phyloP scores from a whole-genome alignment of 2,797 vertebrate genomes.

The Nasua narica region DNA sequence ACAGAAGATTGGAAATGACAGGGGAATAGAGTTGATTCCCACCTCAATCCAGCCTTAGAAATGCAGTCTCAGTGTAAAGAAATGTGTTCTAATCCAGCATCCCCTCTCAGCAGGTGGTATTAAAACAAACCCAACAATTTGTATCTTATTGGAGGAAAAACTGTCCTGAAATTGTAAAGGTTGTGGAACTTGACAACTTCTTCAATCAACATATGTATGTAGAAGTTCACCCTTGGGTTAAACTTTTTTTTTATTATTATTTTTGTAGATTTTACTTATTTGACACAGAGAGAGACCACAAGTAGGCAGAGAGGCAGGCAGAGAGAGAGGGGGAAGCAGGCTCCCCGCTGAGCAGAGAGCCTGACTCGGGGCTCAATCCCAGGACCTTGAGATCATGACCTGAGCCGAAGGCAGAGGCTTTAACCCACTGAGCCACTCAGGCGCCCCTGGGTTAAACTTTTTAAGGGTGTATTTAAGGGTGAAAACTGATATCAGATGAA shows the following conservation, averaged over 20 bases:
- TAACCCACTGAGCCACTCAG: no score
- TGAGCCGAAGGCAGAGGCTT: no score
- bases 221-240: neutral
- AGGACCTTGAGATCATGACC: no score
- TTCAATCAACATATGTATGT: neutral
- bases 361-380: no score
- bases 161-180: neutral
- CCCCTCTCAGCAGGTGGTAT: neutral
- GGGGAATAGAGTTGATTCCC: neutral
- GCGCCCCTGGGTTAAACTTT: neutral
- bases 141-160: neutral
- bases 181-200: neutral
- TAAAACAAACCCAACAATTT: neutral
- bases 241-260: no score
- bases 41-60: neutral
- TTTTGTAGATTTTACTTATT: no score
- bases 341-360: no score
- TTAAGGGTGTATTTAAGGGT: neutral
- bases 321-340: no score
- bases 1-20: neutral
- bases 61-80: neutral
- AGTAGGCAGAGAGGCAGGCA: no score
- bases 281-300: no score
- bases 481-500: neutral
- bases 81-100: neutral